Conservation (phyloP, 2,113 vertebrate species). For the Hydrolagus affinis region DNA sequence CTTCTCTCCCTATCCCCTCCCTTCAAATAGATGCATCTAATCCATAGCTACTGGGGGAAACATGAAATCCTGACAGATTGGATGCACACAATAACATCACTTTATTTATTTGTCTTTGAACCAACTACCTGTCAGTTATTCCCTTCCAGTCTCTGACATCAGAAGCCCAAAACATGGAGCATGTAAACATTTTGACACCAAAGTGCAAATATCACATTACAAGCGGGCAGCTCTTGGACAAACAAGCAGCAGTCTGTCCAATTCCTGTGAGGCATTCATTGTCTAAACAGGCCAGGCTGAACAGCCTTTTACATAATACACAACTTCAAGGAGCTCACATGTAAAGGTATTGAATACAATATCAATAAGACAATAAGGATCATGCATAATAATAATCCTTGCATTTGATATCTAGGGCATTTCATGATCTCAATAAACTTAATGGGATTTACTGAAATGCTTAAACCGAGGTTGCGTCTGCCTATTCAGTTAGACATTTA, state of each 20-base stretch:
- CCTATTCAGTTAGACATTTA: too few relatives aligned
- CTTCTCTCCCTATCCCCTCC: background rate
- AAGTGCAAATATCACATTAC: background rate
- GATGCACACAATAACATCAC: background rate
- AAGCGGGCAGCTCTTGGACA: background rate
- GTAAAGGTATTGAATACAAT: too few relatives aligned
- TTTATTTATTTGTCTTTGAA: conserved; percentile 23
- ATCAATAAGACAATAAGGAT: too few relatives aligned
- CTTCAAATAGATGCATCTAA: background rate
- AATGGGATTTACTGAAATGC: too few relatives aligned
- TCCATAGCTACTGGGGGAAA: background rate
- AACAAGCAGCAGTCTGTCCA: background rate
- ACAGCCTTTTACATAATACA: too few relatives aligned
- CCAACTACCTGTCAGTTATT: conserved; percentile 4
- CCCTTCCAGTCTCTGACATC: background rate
- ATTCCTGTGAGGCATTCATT: background rate
- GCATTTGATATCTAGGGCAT: too few relatives aligned
- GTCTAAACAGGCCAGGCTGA: background rate
- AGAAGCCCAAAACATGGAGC: background rate
- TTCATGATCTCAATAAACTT: too few relatives aligned
- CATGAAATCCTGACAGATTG: conserved; percentile 7
- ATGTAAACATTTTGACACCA: conserved; percentile 10
- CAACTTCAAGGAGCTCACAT: too few relatives aligned
- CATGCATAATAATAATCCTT: too few relatives aligned
- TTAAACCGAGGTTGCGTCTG: too few relatives aligned